A percentile compares a stretch with the other conserved stretches of the same genome.
Evolutionary conservation across 2,113 vertebrate species (phyloP).

Genomic region (Meriones unguiculatus): DNA sequence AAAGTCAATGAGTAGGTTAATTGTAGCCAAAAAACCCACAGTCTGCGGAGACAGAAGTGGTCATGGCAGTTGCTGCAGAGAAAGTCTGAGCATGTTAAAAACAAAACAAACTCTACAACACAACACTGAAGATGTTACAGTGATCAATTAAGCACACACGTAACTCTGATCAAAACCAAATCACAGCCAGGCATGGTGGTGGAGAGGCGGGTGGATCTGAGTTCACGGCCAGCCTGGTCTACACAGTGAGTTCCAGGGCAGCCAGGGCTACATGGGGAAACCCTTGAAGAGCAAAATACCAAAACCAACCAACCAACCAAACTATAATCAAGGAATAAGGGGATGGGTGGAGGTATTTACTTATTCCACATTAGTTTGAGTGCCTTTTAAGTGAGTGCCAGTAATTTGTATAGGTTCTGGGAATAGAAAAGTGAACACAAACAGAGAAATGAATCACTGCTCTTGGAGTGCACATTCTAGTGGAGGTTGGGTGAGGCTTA

Average conservation of each 20-base stretch:
- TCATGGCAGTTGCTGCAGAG: neutral
- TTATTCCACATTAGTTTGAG: constrained; percentile 15
- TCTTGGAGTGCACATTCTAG: neutral
- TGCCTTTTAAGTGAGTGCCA: too few species aligned
- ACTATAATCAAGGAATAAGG: neutral
- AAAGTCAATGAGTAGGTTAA: constrained; percentile 42
- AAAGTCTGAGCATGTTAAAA: constrained; percentile 17
- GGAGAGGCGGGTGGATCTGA: neutral
- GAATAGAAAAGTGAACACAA: constrained; percentile 43
- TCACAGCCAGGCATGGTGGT: neutral
- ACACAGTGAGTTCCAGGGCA: neutral
- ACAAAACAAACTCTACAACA: neutral
- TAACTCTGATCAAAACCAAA: constrained; percentile 39
- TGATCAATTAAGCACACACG: constrained; percentile 32
- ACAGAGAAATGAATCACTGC: neutral
- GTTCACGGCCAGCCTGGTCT: neutral
- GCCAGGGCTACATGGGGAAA: neutral
- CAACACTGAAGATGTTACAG: constrained; percentile 3
- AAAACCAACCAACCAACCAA: neutral
- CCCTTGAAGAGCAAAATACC: neutral
- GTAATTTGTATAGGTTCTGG: constrained; percentile 19
- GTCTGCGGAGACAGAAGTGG: neutral
- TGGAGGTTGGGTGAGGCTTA: neutral
- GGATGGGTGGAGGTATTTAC: constrained; percentile 4
- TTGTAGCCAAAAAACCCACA: neutral